Percentiles rank a stretch among this genome's conserved stretches.
These are phyloP conservation scores for Dicyrtomina minuta DNA, from an alignment of 2,888 invertebrate genomes.

Conservation along the genomic window DNA sequence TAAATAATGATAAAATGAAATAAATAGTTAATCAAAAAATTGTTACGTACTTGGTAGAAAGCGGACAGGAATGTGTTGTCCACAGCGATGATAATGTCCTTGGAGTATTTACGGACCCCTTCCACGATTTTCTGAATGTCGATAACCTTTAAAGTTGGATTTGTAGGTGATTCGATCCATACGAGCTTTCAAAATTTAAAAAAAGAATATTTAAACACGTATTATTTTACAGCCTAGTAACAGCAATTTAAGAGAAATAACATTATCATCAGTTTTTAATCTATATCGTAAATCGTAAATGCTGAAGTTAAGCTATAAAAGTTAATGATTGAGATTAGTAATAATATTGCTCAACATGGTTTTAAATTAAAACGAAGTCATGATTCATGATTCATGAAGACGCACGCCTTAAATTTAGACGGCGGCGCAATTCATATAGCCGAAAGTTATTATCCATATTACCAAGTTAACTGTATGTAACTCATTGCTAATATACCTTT, in stretches of 20 bases:
- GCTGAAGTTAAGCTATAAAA: too few species aligned
- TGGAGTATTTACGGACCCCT: slow-evolving; percentile 55
- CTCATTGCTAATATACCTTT: too few species aligned
- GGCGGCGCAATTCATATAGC: too few species aligned
- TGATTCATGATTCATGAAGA: too few species aligned
- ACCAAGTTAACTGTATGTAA: too few species aligned
- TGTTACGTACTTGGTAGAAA: slow-evolving; percentile 32
- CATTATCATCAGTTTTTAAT: neutral
- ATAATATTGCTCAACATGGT: too few species aligned
- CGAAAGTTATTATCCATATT: too few species aligned
- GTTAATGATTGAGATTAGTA: too few species aligned
- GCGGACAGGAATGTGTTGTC: slow-evolving; percentile 59
- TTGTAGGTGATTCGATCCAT: slow-evolving; percentile 66
- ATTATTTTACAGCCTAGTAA: neutral
- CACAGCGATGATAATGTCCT: slow-evolving; percentile 59
- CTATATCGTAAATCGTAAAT: too few species aligned
- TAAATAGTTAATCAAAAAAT: neutral
- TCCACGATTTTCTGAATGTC: slow-evolving; percentile 60
- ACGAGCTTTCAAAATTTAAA: slow-evolving; percentile 57
- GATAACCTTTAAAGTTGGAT: slow-evolving; percentile 63
- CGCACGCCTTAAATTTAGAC: too few species aligned
- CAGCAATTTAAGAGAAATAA: neutral
- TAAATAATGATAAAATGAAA: neutral
- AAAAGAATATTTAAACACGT: neutral
- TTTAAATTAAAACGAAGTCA: too few species aligned